Evolutionary conservation across 2,113 vertebrate species (phyloP), one percentile per base, ranked within the genome.

Genomic region (Gasterosteus aculeatus): DNA sequence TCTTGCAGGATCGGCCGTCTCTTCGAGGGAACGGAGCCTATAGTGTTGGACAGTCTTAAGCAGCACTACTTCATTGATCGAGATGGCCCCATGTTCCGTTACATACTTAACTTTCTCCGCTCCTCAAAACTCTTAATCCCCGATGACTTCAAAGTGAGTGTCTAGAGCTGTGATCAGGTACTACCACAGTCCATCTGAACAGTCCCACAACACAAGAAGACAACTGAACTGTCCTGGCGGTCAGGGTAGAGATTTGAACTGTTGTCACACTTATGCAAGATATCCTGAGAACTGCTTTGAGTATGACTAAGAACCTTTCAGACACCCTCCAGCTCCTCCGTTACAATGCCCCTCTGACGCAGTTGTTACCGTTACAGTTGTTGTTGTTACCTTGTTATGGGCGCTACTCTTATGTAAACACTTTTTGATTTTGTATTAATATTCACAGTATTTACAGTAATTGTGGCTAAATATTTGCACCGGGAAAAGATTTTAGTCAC

Each of bases 21-120:
- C 76, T 99, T 99, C 90, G 96, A 98, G 68, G 98, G 98, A 86
- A 97, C 96, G 0, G 97, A 99, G 84, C 98, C 98, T 67, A 97
- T 99, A 22, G 98, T 99, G 80, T 84, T 99, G 93, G 98, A 99
- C 94, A 96, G 97, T 85, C 93, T 99, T 80, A 99, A 98, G 90
- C 98, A 98, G 74, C 97, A 98, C 92, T 99, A 99, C 91, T 99
- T 99, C 93, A 98, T 99, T 26, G 97, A 99, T 89, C 96, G 98
- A 35, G 98, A 99, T 3, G 98, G 98, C 10, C 95, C 96, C 78
- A 99, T 98, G 93, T 99, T 99, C 92, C 96, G 97, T 78, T 98
- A 97, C 65, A 94, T 99, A 80, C 95, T 99, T 63, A 99, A 98
- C 92, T 99, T 99, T 93, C 95, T 99, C 74, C 94, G 98, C 85